These are phyloP conservation scores for Palloptera scutellata DNA, from an alignment of 2,888 invertebrate genomes.

Conservation along the genomic window DNA sequence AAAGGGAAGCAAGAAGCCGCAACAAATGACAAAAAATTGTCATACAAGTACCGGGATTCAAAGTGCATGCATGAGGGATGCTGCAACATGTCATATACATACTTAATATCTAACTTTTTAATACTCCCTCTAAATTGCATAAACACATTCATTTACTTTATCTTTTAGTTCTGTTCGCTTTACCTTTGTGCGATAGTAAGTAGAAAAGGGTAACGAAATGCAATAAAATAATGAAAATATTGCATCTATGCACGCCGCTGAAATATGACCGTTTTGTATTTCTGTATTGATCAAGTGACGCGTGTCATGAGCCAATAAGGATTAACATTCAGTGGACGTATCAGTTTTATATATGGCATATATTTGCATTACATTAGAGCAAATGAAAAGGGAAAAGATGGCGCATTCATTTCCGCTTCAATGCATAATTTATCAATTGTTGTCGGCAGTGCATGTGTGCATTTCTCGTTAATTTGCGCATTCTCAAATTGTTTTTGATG, in stretches of 20 bases:
- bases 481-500: too few species aligned
- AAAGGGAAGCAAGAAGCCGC: too few species aligned
- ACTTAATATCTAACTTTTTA: too few species aligned
- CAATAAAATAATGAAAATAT: background rate
- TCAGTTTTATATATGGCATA: too few species aligned
- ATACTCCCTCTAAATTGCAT: background rate
- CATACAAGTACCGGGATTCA: too few species aligned
- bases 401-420: constrained; percentile 5
- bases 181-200: background rate
- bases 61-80: too few species aligned
- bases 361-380: background rate
- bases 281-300: constrained; percentile 13
- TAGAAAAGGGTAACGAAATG: background rate
- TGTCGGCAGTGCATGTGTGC: background rate
- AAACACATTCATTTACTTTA: background rate
- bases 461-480: background rate
- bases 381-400: background rate
- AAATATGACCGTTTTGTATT: background rate
- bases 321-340: background rate
- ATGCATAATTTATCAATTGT: constrained; percentile 7
- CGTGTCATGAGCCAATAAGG: constrained; percentile 19
- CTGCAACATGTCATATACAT: too few species aligned
- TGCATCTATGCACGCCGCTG: background rate
- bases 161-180: background rate
- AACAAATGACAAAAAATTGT: too few species aligned